Base-by-base conservation (phyloP, 2,888 invertebrate species). In the Scaptomyza cyrtandrae region DNA sequence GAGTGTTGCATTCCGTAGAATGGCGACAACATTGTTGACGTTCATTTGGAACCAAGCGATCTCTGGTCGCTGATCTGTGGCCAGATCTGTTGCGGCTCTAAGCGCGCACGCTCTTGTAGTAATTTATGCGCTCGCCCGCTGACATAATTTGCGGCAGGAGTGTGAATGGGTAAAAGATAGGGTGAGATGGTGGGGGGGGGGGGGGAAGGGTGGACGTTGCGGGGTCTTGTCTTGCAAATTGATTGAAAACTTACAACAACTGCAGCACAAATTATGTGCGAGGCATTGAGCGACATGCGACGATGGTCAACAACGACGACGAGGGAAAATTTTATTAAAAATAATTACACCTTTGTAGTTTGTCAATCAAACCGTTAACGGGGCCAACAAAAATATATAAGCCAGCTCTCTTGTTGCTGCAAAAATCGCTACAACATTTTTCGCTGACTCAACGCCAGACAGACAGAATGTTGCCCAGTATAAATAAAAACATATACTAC, bases 261-360 rank as follows among this genome's bases (percentile, higher is more conserved):
- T 57, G 61, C 54, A 49, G 62, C 66, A 66, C 57, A 66, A 66
- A 70, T 66, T 66, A 70, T 81, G 73, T 76, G 65, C 52, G 50
- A 49, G 45, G 65, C 56, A 57, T 45, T 69, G 71, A 78, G 60
- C 80, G 75, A 80, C 84, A 75, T 67, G 82, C 85, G 53, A 71
- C 80, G 71, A 72, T 77, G 58, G 54, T 35, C 56, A 58, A 46
- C 56, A 43, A 39, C 52, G 13, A 19, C 35, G 39, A 11, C 52
- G 19, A 44, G 54, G 43, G 27, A 54, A 60, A 75, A 55, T 76
- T 85, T 80, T 87, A 82, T 87, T 71, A 86, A 86, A 86, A 86
- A 85, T 86, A 86, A 86, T 86, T 86, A 87, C 85, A 85, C 80
- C 80, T 87, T 82, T 86, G 85, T 86, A 86, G 80, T 86, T 85